Percentiles rank a stretch among this genome's conserved stretches.
Evolutionary conservation across 2,888 invertebrate genomes (phyloP).

Genomic region (Parnassius orleans): DNA sequence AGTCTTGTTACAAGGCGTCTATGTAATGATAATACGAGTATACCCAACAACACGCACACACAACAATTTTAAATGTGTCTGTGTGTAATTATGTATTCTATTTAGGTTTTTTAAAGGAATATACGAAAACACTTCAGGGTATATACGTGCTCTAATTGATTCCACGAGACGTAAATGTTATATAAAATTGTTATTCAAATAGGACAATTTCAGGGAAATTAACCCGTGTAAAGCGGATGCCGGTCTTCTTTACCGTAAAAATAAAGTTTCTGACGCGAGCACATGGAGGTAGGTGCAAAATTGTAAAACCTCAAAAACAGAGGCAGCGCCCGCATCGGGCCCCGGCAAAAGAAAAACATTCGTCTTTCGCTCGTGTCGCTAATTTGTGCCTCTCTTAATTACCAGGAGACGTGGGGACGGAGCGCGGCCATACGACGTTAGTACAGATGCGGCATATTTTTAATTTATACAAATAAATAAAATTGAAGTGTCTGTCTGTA

Average conservation of each 20-base stretch:
- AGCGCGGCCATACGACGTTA: constrained; percentile 23
- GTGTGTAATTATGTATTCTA: no score
- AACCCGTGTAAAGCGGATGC: background rate
- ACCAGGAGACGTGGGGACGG: constrained; percentile 47
- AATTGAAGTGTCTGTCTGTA: no score
- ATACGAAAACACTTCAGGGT: no score
- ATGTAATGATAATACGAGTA: no score
- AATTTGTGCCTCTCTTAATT: constrained; percentile 67
- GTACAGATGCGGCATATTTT: constrained; percentile 45
- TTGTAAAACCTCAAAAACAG: constrained; percentile 30
- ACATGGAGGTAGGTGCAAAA: constrained; percentile 24
- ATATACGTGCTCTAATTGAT: background rate
- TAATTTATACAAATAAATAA: no score
- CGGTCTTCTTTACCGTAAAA: constrained; percentile 20
- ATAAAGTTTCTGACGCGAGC: constrained; percentile 22
- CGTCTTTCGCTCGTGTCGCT: constrained; percentile 49
- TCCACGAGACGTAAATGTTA: background rate
- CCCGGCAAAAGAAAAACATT: constrained; percentile 58
- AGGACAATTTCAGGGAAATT: constrained; percentile 8
- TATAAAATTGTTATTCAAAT: constrained; percentile 12
- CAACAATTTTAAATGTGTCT: no score
- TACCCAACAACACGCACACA: no score
- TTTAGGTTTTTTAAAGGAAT: no score
- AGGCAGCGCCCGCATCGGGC: constrained; percentile 28
- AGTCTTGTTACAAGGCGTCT: no score